Evolutionary conservation across 2,888 invertebrate genomes (phyloP).

Genomic region (Celastrina argiolus): DNA sequence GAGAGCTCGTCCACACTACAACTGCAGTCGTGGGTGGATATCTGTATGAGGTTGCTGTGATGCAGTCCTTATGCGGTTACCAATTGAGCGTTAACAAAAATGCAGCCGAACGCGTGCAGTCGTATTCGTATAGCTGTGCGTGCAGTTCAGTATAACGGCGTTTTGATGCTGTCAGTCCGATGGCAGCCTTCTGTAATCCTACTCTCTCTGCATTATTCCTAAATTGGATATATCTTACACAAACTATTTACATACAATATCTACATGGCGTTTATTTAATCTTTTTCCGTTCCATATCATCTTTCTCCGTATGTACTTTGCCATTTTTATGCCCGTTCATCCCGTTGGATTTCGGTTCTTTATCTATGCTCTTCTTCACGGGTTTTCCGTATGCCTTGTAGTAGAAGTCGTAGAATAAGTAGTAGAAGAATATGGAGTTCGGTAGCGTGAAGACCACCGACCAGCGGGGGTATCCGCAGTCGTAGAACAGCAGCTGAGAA

Average conservation of each 20-base stretch:
- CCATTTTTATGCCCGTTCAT: slow-evolving; percentile 37
- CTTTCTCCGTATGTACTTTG: slow-evolving; percentile 28
- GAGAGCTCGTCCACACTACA: too few relatives aligned
- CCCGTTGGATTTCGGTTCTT: slow-evolving; percentile 40
- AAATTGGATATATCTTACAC: not conserved
- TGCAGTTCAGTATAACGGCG: too few relatives aligned
- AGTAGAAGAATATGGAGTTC: slow-evolving; percentile 95
- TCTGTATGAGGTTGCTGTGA: too few relatives aligned
- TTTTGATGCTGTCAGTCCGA: too few relatives aligned
- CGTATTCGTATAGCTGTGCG: too few relatives aligned
- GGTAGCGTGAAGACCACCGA: slow-evolving; percentile 89
- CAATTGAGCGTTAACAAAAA: too few relatives aligned
- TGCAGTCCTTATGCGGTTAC: too few relatives aligned
- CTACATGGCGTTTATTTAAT: not conserved
- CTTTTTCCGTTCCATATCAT: slow-evolving; percentile 17
- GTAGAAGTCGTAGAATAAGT: slow-evolving; percentile 95
- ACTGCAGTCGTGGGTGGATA: too few relatives aligned
- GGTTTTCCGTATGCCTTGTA: slow-evolving; percentile 82
- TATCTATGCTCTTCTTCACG: slow-evolving; percentile 42
- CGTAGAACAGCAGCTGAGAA: slow-evolving; percentile 88
- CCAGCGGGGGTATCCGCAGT: slow-evolving; percentile 93
- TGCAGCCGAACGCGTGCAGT: too few relatives aligned
- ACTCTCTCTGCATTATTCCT: too few relatives aligned
- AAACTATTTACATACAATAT: slow-evolving; percentile 21
- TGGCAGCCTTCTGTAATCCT: too few relatives aligned